Conservation (phyloP, 2,113 vertebrate species). For the cat (Felis catus) region DNA sequence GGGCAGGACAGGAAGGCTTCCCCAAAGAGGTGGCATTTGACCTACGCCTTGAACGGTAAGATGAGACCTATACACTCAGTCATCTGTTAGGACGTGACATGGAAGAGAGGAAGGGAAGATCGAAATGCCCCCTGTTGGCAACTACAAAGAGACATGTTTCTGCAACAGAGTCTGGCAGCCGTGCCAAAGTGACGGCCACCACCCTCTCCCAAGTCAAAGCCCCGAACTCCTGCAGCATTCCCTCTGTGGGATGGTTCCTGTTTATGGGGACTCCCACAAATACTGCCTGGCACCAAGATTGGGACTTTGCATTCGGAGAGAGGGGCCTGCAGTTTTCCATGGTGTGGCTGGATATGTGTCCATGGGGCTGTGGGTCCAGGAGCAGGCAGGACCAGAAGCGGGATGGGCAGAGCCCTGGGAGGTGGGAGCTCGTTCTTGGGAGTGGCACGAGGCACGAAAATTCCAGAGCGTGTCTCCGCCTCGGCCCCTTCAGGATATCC, state of each 20-base stretch:
- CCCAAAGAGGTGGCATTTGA: not conserved
- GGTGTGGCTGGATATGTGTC: not conserved
- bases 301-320: not conserved
- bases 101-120: not conserved
- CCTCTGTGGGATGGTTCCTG: not conserved
- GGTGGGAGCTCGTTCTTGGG: not conserved
- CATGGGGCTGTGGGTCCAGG: not conserved
- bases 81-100: no score
- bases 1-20: not conserved
- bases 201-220: not conserved
- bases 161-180: not conserved
- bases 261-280: not conserved
- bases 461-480: not conserved
- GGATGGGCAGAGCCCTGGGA: not conserved
- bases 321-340: not conserved
- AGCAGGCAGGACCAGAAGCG: not conserved
- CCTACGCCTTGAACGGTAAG: not conserved
- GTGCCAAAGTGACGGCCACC: not conserved
- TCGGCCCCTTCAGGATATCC: conserved; percentile 84
- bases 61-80: not conserved
- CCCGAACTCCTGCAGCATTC: not conserved
- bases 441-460: conserved; percentile 24
- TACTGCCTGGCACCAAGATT: not conserved
- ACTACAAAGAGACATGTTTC: conserved; percentile 54
- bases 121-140: not conserved